These are phyloP conservation scores for Chrysotoxum bicinctum DNA, from an alignment of 2,888 invertebrate species.

Conservation along the genomic window DNA sequence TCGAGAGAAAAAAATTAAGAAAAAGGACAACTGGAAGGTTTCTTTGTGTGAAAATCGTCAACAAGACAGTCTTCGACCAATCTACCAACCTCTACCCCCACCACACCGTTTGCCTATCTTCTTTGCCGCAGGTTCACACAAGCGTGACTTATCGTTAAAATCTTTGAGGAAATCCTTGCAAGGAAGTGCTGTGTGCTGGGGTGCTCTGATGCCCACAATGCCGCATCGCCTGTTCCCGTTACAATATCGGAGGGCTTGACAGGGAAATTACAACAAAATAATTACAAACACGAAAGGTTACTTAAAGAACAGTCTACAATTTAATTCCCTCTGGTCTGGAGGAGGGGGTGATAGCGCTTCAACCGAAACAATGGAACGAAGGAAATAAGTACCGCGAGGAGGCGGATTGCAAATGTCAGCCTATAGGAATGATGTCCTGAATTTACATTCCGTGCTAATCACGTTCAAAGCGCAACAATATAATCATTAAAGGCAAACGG, in stretches of 20 bases:
- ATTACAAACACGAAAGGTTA: conserved; percentile 72
- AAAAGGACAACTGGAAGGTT: conserved; percentile 55
- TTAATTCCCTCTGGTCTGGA: conserved; percentile 41
- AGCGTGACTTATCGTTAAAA: conserved; percentile 68
- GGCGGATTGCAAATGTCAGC: conserved; percentile 64
- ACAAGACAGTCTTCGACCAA: conserved; percentile 32
- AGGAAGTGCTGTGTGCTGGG: conserved; percentile 22
- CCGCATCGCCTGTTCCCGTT: neutral
- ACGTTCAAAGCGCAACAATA: conserved; percentile 71
- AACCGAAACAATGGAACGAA: neutral
- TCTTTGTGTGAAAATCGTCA: conserved; percentile 24
- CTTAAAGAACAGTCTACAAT: conserved; percentile 62
- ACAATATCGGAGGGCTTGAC: conserved; percentile 39
- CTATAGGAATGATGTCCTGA: conserved; percentile 50
- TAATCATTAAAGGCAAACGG: conserved; percentile 68
- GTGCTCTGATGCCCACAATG: neutral
- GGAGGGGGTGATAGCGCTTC: neutral
- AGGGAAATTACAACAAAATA: conserved; percentile 70
- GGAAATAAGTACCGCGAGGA: conserved; percentile 29
- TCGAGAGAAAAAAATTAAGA: neutral
- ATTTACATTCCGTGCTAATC: conserved; percentile 70
- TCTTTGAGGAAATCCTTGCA: conserved; percentile 56
- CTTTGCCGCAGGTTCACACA: conserved; percentile 40
- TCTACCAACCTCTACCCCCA: neutral
- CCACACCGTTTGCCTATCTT: neutral